phyloP scores from a whole-genome alignment of 2,113 vertebrate species.

The Rhabdomys dilectus region DNA sequence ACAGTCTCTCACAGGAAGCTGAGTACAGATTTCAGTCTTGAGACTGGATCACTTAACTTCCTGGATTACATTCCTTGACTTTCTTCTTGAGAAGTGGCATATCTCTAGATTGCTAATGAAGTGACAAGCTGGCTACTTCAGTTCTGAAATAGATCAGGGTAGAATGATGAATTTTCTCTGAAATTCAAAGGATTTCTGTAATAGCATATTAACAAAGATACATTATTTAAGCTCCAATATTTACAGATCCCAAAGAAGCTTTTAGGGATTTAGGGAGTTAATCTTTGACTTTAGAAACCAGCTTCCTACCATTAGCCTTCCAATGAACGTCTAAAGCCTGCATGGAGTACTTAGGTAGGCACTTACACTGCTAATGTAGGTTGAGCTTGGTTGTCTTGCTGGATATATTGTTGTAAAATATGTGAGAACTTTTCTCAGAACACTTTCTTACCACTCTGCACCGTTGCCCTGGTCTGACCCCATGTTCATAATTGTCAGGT shows the following conservation, averaged over 20 bases:
- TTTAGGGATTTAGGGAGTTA: slow-evolving; percentile 77
- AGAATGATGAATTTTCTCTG: slow-evolving; percentile 66
- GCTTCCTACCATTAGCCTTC: slow-evolving; percentile 69
- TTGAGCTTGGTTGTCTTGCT: slow-evolving; percentile 45
- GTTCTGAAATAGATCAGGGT: slow-evolving; percentile 57
- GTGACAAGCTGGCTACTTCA: slow-evolving; percentile 39
- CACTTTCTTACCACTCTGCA: background rate
- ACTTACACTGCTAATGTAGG: slow-evolving; percentile 27
- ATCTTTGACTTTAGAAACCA: slow-evolving; percentile 76
- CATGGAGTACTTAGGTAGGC: slow-evolving; percentile 43
- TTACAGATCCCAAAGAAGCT: slow-evolving; percentile 79
- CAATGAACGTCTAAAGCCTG: slow-evolving; percentile 53
- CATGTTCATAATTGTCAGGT: background rate
- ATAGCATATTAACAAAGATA: slow-evolving; percentile 77
- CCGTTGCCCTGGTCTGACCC: background rate
- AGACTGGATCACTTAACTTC: slow-evolving; percentile 33
- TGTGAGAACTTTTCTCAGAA: background rate
- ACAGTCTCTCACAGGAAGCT: background rate
- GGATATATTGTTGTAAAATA: background rate
- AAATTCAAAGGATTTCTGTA: slow-evolving; percentile 62
- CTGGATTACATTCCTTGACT: slow-evolving; percentile 18
- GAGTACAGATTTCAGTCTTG: slow-evolving; percentile 1
- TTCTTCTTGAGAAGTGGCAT: slow-evolving; percentile 29
- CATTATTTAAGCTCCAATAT: slow-evolving; percentile 73
- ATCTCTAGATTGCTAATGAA: slow-evolving; percentile 62